Percentiles rank a stretch among this genome's conserved stretches.
Conservation (phyloP, 2,113 vertebrate genomes). For the Pitta sordida region DNA sequence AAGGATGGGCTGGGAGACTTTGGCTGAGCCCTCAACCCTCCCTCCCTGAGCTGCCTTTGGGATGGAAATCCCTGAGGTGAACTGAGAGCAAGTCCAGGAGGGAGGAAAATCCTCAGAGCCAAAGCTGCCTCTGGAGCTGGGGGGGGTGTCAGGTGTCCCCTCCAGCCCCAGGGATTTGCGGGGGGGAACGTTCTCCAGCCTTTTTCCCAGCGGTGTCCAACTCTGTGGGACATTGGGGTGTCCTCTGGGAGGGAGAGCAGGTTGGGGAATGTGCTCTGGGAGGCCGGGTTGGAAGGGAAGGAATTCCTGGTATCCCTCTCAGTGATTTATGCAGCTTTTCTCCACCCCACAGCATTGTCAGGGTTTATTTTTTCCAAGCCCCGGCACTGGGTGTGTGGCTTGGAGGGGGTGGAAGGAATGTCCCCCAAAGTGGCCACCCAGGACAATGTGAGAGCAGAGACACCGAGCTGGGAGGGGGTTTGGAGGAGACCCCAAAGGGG, state of each 20-base stretch:
- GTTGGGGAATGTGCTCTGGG: not conserved
- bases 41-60: fast-evolving
- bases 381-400: fast-evolving
- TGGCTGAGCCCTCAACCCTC: not conserved
- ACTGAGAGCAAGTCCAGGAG: fast-evolving
- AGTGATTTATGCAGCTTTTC: not conserved
- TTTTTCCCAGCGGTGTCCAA: fast-evolving
- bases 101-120: not conserved
- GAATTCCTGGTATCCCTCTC: fast-evolving
- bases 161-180: not conserved
- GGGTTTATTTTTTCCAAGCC: not conserved
- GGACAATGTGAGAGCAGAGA: fast-evolving
- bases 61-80: not conserved
- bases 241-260: not conserved
- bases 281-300: not conserved
- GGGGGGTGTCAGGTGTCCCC: fast-evolving
- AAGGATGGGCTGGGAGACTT: not conserved
- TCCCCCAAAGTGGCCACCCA: fast-evolving
- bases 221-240: fast-evolving
- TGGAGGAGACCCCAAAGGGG: fast-evolving
- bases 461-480: fast-evolving
- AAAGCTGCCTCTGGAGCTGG: not conserved
- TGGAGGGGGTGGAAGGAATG: fast-evolving
- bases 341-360: not conserved
- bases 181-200: fast-evolving